Evolutionary conservation across 2,113 vertebrate genomes (phyloP).

Genomic region (Anarrhichthys ocellatus): DNA sequence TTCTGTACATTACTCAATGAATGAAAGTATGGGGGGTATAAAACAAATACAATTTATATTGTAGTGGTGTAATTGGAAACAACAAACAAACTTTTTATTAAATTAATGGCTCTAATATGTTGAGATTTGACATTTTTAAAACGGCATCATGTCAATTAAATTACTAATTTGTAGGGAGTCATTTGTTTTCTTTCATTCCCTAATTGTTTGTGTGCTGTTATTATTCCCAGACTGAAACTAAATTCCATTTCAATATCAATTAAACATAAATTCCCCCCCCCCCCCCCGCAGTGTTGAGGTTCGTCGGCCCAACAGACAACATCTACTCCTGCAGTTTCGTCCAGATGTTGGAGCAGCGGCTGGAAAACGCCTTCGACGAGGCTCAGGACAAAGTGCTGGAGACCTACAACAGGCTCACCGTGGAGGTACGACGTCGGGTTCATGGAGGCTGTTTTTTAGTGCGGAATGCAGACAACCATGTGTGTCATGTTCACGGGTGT

Average conservation of each 20-base stretch:
- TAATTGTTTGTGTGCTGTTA: neutral
- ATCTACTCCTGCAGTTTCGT: constrained; percentile 93
- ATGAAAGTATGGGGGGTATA: neutral
- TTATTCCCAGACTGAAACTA: neutral
- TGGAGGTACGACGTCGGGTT: constrained; percentile 85
- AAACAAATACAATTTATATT: neutral
- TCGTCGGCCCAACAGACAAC: constrained; percentile 91
- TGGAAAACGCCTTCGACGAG: constrained; percentile 92
- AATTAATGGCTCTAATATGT: neutral
- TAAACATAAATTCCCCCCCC: neutral
- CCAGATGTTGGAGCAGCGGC: constrained; percentile 92
- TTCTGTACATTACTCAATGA: neutral
- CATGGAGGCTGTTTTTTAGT: neutral
- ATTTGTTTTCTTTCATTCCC: neutral
- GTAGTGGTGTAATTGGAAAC: neutral
- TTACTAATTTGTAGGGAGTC: neutral
- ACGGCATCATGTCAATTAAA: neutral
- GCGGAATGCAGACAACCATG: neutral
- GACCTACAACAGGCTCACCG: constrained; percentile 88
- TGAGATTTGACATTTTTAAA: neutral
- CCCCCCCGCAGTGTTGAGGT: constrained; percentile 86
- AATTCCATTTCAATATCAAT: neutral
- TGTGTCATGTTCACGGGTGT: constrained; percentile 4
- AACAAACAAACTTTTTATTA: neutral
- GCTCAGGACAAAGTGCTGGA: constrained; percentile 92